phyloP scores from a whole-genome alignment of 2,113 vertebrate genomes.

The Poecilia latipinna region DNA sequence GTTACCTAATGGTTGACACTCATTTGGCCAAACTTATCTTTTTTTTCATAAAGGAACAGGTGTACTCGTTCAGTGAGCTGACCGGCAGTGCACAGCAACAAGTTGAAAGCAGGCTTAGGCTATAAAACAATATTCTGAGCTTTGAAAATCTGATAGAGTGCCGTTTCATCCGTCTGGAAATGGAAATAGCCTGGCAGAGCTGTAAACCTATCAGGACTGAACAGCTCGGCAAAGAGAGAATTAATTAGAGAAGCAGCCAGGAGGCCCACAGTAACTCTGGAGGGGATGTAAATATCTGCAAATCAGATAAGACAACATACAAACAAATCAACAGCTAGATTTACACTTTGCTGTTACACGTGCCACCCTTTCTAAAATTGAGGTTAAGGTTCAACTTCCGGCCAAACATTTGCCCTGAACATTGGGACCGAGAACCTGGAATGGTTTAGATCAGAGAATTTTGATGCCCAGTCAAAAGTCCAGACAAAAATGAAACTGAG shows the following conservation, averaged over 20 bases:
- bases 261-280: neutral
- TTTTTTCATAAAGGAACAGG: too few relatives aligned
- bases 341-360: neutral
- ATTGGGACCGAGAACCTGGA: neutral
- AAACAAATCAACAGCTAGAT: neutral
- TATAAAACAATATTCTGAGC: neutral
- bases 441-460: too few relatives aligned
- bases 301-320: neutral
- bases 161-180: neutral
- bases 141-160: neutral
- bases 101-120: neutral
- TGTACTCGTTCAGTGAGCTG: too few relatives aligned
- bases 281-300: neutral
- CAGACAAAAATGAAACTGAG: too few relatives aligned
- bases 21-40: too few relatives aligned
- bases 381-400: too few relatives aligned
- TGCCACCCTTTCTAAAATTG: neutral
- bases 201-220: neutral
- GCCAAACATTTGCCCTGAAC: neutral
- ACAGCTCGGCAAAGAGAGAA: neutral
- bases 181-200: neutral
- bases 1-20: too few relatives aligned
- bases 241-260: neutral
- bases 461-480: too few relatives aligned
- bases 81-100: too few relatives aligned